Evolutionary conservation across 2,113 vertebrate genomes (phyloP).

Genomic region (Elachura formosa): DNA sequence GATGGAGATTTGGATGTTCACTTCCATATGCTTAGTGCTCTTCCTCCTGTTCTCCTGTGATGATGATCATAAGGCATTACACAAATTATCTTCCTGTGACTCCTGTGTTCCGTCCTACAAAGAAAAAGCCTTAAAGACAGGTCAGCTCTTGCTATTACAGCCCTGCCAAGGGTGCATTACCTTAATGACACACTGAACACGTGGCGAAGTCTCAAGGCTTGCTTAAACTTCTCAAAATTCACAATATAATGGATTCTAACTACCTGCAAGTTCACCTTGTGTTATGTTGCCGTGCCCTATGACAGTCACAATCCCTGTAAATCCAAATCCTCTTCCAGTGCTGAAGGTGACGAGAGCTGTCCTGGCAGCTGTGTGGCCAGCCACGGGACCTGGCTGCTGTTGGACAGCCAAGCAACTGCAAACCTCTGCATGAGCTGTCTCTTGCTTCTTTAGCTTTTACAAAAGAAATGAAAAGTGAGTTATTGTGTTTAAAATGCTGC

Average conservation of each 20-base stretch:
- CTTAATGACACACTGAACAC: neutral
- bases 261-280: neutral
- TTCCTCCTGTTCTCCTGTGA: neutral
- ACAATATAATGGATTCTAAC: neutral
- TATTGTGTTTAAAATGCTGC: neutral
- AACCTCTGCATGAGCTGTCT: neutral
- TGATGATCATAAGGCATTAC: neutral
- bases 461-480: neutral
- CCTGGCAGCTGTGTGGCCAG: constrained; percentile 14
- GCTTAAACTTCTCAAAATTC: neutral
- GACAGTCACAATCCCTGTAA: neutral
- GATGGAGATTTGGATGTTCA: neutral
- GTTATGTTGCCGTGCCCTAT: neutral
- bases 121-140: neutral
- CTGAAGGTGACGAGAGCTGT: neutral
- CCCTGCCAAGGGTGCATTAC: neutral
- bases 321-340: neutral
- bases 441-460: neutral
- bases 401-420: neutral
- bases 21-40: neutral
- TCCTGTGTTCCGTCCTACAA: neutral
- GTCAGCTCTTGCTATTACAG: neutral
- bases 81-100: neutral
- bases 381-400: neutral
- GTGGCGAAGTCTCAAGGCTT: neutral